phyloP scores from a whole-genome alignment of 1,140 invertebrate species.

The Holcopasites calliopsidis region DNA sequence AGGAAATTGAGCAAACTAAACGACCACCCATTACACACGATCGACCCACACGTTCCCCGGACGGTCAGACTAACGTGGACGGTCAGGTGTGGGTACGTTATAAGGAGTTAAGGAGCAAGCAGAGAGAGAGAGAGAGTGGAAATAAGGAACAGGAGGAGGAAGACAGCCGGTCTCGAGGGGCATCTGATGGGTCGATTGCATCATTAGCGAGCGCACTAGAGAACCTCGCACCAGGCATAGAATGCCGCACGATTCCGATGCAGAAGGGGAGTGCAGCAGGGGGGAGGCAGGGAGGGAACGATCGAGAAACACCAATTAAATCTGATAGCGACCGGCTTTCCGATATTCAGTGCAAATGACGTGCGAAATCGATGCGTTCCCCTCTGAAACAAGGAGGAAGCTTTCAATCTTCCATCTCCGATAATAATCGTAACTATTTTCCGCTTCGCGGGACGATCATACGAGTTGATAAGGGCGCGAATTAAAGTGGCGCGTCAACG shows the following conservation, averaged over 20 bases:
- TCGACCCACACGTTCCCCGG: constrained; percentile 61
- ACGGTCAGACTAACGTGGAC: constrained; percentile 43
- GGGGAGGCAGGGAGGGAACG: neutral
- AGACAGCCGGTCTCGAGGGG: constrained; percentile 41
- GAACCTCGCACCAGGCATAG: constrained; percentile 22
- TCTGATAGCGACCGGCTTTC: constrained; percentile 50
- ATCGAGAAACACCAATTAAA: constrained; percentile 57
- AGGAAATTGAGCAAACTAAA: neutral
- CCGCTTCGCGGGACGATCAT: constrained; percentile 15
- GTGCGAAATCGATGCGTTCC: constrained; percentile 31
- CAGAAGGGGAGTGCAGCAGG: neutral
- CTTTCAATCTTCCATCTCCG: constrained; percentile 31
- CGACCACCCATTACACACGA: constrained; percentile 57
- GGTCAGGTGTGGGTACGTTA: constrained; percentile 68
- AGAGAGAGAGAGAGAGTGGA: constrained; percentile 38
- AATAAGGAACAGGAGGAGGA: constrained; percentile 52
- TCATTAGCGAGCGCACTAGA: constrained; percentile 66
- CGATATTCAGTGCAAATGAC: constrained; percentile 49
- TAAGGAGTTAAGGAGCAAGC: constrained; percentile 56
- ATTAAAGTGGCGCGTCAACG: constrained; percentile 5
- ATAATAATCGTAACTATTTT: constrained; percentile 45
- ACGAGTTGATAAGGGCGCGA: constrained; percentile 6
- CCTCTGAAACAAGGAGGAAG: constrained; percentile 27
- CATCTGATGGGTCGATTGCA: constrained; percentile 69
- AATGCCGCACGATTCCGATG: constrained; percentile 1